These are phyloP conservation scores for Drosophila dunni DNA, from an alignment of 1,140 invertebrate genomes.

Conservation along the genomic window DNA sequence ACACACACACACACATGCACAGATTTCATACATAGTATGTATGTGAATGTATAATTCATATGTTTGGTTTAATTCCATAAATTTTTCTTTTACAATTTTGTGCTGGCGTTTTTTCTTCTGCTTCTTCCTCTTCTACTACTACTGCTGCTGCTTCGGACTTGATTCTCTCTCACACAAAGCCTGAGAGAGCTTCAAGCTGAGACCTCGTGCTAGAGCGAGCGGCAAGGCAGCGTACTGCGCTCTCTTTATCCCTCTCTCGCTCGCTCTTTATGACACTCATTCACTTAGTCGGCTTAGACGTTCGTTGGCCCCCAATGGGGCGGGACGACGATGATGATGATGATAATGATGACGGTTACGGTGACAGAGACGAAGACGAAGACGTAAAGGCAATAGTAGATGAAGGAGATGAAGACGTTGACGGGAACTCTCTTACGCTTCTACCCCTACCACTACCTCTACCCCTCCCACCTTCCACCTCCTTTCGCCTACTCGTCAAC, in stretches of 20 bases:
- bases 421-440: constrained; percentile 19
- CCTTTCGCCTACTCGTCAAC: neutral
- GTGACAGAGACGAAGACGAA: neutral
- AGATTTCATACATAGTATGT: constrained; percentile 16
- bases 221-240: neutral
- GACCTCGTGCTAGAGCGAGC: neutral
- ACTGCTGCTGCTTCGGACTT: constrained; percentile 14
- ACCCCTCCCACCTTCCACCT: neutral
- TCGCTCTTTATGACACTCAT: constrained; percentile 28
- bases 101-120: constrained; percentile 24
- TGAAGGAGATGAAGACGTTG: constrained; percentile 18
- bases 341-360: neutral
- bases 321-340: constrained; percentile 25
- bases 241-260: constrained; percentile 26
- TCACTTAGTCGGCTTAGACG: constrained; percentile 72
- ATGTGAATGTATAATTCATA: constrained; percentile 70
- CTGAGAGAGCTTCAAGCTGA: constrained; percentile 2
- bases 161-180: constrained; percentile 20
- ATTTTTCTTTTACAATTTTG: constrained; percentile 74
- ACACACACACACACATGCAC: constrained; percentile 1
- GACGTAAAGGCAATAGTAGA: constrained; percentile 2
- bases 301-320: constrained; percentile 71
- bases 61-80: constrained; percentile 76
- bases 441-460: neutral
- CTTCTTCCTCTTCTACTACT: constrained; percentile 15